These are phyloP conservation scores for Rutpela maculata DNA, from an alignment of 2,888 invertebrate genomes.

Conservation along the genomic window DNA sequence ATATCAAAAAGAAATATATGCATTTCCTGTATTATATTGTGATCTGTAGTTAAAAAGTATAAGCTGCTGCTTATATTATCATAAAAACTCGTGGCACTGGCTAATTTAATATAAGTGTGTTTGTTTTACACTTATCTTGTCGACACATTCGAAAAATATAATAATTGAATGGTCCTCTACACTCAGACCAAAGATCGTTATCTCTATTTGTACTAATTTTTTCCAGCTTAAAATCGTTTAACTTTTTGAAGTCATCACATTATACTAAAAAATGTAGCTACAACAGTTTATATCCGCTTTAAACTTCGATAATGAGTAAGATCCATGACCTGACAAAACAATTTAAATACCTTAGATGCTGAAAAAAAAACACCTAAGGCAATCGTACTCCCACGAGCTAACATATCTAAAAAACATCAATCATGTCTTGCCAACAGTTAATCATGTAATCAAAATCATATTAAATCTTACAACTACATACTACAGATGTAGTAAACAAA, in stretches of 20 bases:
- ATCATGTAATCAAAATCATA: conserved; percentile 30
- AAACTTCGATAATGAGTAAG: conserved; percentile 2
- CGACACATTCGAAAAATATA: too few species aligned
- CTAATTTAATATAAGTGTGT: too few species aligned
- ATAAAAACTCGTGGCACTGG: too few species aligned
- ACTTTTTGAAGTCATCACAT: not conserved
- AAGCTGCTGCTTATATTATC: too few species aligned
- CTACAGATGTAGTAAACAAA: conserved; percentile 11
- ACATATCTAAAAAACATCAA: conserved; percentile 29
- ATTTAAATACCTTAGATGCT: not conserved
- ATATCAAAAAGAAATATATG: too few species aligned
- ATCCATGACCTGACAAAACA: not conserved
- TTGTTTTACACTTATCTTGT: too few species aligned
- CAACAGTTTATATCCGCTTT: not conserved
- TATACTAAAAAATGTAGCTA: not conserved
- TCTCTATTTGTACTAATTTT: not conserved
- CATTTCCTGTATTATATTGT: too few species aligned
- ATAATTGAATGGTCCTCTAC: too few species aligned
- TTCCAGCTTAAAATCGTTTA: not conserved
- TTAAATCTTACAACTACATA: conserved; percentile 13
- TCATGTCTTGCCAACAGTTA: conserved; percentile 16
- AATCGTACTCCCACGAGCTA: conserved; percentile 30
- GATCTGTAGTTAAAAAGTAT: too few species aligned
- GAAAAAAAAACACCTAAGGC: conserved; percentile 24
- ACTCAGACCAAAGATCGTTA: not conserved